Evolutionary conservation across 2,113 vertebrate genomes (phyloP).

Genomic region (Cyphomyrus discorhynchus): DNA sequence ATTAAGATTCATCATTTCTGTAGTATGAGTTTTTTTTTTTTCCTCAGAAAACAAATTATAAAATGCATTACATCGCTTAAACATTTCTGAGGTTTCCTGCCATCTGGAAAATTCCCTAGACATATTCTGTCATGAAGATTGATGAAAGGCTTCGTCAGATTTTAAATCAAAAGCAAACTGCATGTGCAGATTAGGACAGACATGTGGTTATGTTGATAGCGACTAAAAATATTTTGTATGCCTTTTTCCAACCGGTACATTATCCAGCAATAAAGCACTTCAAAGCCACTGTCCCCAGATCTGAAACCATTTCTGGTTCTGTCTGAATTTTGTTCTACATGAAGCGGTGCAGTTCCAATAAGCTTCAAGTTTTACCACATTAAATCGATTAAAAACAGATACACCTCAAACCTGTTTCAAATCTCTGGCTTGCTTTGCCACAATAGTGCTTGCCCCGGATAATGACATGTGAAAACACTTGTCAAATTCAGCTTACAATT

Average conservation of each 20-base stretch:
- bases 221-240: not conserved
- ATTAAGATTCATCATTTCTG: not conserved
- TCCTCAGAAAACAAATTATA: not conserved
- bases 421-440: not conserved
- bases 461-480: not conserved
- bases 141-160: not conserved
- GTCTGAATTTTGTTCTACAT: not conserved
- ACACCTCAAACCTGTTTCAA: not conserved
- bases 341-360: not conserved
- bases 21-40: not conserved
- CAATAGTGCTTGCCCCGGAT: not conserved
- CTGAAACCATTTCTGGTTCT: not conserved
- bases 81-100: constrained; percentile 1
- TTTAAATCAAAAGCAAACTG: not conserved
- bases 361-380: not conserved
- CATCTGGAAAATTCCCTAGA: constrained; percentile 5
- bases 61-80: not conserved
- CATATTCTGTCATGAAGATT: not conserved
- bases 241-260: not conserved
- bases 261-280: not conserved
- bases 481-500: not conserved
- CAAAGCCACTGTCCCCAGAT: constrained; percentile 1
- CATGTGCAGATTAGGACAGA: not conserved
- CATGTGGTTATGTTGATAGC: not conserved
- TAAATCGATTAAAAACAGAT: constrained; percentile 5